Conservation (phyloP, 2,888 invertebrate species). For the Leptopterna dolabrata region DNA sequence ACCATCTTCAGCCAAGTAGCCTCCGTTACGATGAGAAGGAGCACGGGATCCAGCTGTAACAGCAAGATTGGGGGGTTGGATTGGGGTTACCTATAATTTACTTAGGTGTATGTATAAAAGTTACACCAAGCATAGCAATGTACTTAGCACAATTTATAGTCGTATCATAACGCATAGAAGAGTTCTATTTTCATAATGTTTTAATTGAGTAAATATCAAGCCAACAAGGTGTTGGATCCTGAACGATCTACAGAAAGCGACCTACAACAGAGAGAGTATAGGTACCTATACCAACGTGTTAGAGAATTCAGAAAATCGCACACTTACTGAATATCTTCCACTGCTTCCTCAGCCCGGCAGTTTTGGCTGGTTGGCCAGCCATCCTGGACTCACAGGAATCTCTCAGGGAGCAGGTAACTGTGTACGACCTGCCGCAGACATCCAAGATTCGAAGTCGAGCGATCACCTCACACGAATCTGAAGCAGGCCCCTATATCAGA, state of each 20-base stretch:
- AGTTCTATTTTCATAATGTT: too few species aligned
- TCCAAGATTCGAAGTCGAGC: not conserved
- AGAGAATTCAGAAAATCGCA: not conserved
- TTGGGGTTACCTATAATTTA: not conserved
- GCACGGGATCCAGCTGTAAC: slow-evolving; percentile 26
- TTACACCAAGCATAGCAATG: too few species aligned
- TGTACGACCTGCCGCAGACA: not conserved
- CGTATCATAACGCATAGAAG: too few species aligned
- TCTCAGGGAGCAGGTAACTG: not conserved
- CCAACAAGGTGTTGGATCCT: too few species aligned
- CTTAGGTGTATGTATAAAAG: not conserved
- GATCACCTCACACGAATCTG: not conserved
- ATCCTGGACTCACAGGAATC: not conserved
- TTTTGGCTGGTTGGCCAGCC: slow-evolving; percentile 31
- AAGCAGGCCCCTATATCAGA: not conserved
- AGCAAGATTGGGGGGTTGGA: not conserved
- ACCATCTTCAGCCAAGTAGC: slow-evolving; percentile 81
- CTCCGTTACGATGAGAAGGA: not conserved
- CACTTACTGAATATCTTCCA: slow-evolving; percentile 80
- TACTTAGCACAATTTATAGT: too few species aligned
- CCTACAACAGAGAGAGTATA: too few species aligned
- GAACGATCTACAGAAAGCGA: too few species aligned
- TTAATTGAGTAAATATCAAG: too few species aligned
- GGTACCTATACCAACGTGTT: not conserved
- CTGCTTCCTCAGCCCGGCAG: slow-evolving; percentile 71